Evolutionary conservation across 2,113 vertebrate species (phyloP).

Genomic region (Pitta sordida): DNA sequence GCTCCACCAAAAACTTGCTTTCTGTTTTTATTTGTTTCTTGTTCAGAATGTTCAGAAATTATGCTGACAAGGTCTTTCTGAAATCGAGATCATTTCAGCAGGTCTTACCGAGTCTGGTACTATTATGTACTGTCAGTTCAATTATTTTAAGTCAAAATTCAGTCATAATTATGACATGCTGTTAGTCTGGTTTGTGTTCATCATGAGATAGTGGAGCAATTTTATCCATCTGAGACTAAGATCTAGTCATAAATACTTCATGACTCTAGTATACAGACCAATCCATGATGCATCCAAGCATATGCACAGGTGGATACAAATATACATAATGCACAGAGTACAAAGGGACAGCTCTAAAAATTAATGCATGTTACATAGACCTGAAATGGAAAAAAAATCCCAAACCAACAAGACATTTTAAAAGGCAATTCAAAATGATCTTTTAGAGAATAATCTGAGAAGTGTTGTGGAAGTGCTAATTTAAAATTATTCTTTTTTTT

Average conservation of each 20-base stretch:
- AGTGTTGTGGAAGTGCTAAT: neutral
- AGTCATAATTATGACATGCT: constrained; percentile 4
- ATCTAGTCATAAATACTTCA: constrained; percentile 45
- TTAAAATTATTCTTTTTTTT: neutral
- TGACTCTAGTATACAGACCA: neutral
- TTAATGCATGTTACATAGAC: neutral
- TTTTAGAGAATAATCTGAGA: neutral
- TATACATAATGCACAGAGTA: neutral
- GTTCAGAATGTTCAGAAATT: neutral
- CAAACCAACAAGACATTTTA: neutral
- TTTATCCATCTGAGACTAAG: constrained; percentile 25
- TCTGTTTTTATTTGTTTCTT: neutral
- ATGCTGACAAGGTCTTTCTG: neutral
- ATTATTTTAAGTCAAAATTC: constrained; percentile 1
- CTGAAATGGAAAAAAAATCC: neutral
- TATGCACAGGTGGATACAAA: neutral
- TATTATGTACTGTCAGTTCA: neutral
- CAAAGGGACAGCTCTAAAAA: neutral
- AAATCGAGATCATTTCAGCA: constrained; percentile 13
- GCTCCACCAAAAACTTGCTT: neutral
- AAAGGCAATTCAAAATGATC: neutral
- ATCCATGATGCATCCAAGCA: neutral
- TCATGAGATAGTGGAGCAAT: constrained; percentile 19
- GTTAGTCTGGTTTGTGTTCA: neutral
- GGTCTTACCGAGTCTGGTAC: neutral